Evolutionary conservation across 2,113 vertebrate species (phyloP).

Genomic region (Micronycteris hirsuta): DNA sequence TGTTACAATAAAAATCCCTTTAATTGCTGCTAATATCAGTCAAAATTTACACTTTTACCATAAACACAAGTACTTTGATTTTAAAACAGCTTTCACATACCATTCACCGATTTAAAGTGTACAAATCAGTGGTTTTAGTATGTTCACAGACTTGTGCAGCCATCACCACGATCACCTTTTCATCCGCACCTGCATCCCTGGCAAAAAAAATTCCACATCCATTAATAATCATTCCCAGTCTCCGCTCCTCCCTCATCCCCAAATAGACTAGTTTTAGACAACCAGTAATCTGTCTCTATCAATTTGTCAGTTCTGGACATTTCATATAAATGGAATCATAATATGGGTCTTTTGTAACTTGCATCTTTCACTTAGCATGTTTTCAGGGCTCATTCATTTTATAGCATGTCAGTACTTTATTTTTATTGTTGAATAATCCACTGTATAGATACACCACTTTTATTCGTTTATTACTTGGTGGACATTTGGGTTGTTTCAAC

Average conservation of each 20-base stretch:
- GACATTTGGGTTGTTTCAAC: background rate
- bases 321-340: background rate
- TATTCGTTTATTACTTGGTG: background rate
- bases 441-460: background rate
- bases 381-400: background rate
- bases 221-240: background rate
- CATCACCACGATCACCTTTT: background rate
- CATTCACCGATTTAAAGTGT: background rate
- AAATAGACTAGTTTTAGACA: background rate
- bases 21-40: background rate
- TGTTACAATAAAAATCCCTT: background rate
- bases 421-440: background rate
- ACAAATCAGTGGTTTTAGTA: background rate
- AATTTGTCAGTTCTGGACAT: background rate
- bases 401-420: background rate
- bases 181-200: accelerated
- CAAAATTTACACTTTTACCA: background rate
- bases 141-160: background rate
- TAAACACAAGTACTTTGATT: background rate
- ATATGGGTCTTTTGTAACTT: background rate
- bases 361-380: background rate
- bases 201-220: background rate
- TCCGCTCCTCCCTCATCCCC: too few relatives aligned
- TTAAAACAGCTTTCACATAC: background rate
- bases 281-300: background rate